Conservation (phyloP, 1,140 invertebrate genomes). For the Helicoverpa armigera region DNA sequence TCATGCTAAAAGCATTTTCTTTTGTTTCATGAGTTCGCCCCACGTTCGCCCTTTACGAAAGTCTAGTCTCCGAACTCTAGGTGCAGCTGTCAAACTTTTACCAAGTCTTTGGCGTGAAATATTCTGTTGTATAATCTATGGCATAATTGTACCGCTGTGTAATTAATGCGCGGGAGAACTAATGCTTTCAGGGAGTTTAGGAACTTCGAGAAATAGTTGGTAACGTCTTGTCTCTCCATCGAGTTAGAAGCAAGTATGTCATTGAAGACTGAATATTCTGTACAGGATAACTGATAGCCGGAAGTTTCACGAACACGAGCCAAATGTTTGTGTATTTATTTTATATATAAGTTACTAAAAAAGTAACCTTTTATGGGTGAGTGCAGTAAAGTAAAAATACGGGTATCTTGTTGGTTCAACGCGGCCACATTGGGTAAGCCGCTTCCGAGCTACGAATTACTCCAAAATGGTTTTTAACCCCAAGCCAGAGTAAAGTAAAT, state of each 20-base stretch:
- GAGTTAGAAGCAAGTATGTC: not conserved
- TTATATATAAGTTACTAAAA: too few species aligned
- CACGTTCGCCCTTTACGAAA: too few species aligned
- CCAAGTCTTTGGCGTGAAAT: not conserved
- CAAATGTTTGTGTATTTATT: not conserved
- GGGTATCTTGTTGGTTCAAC: too few species aligned
- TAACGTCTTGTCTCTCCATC: not conserved
- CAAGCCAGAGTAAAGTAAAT: too few species aligned
- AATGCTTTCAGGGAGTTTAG: constrained; percentile 11
- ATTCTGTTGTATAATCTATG: constrained; percentile 2
- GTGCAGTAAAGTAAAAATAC: too few species aligned
- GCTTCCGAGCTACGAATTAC: too few species aligned
- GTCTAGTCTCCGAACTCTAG: not conserved
- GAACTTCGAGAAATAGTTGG: constrained; percentile 31
- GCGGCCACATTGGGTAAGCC: too few species aligned
- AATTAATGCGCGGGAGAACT: constrained; percentile 20
- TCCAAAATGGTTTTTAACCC: too few species aligned
- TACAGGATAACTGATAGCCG: not conserved
- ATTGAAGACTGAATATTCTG: not conserved
- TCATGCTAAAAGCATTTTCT: too few species aligned
- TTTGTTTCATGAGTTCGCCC: too few species aligned
- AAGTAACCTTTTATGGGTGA: too few species aligned
- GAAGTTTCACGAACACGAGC: not conserved
- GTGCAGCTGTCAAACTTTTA: not conserved
- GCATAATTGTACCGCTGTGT: constrained; percentile 1